phyloP scores from a whole-genome alignment of 2,888 invertebrate species.

The Thecocarcelia acutangulata region DNA sequence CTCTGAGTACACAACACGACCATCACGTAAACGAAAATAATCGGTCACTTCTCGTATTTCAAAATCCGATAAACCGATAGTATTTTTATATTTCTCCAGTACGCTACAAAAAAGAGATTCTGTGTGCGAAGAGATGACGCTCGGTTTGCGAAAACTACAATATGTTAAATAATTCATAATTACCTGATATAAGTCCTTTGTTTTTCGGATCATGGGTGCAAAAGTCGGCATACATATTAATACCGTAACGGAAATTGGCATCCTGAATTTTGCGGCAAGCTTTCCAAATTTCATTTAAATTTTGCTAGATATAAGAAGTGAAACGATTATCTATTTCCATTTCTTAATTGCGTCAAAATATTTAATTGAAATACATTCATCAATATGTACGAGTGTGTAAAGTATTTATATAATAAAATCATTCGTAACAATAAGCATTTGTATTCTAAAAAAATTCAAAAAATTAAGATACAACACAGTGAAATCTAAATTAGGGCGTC shows the following conservation, averaged over 20 bases:
- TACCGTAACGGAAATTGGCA: slow-evolving; percentile 87
- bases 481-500: too few species aligned
- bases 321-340: background rate
- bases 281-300: slow-evolving; percentile 87
- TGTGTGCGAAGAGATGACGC: too few species aligned
- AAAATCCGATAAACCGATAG: slow-evolving; percentile 86
- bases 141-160: too few species aligned
- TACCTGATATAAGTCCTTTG: slow-evolving; percentile 87
- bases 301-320: slow-evolving; percentile 57
- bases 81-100: slow-evolving; percentile 85
- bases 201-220: slow-evolving; percentile 86
- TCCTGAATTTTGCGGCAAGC: slow-evolving; percentile 91
- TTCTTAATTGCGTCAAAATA: too few species aligned
- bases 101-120: slow-evolving; percentile 89
- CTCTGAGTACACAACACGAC: slow-evolving; percentile 88
- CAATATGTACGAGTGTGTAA: too few species aligned
- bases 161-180: too few species aligned
- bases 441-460: too few species aligned
- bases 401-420: too few species aligned
- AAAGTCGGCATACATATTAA: slow-evolving; percentile 88
- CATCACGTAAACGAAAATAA: slow-evolving; percentile 91
- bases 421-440: too few species aligned
- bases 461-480: too few species aligned
- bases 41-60: slow-evolving; percentile 89
- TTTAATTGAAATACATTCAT: too few species aligned